Evolutionary conservation across 1,140 invertebrate species (phyloP), one percentile per base, ranked within the genome.

Genomic region (Danaus plexippus): DNA sequence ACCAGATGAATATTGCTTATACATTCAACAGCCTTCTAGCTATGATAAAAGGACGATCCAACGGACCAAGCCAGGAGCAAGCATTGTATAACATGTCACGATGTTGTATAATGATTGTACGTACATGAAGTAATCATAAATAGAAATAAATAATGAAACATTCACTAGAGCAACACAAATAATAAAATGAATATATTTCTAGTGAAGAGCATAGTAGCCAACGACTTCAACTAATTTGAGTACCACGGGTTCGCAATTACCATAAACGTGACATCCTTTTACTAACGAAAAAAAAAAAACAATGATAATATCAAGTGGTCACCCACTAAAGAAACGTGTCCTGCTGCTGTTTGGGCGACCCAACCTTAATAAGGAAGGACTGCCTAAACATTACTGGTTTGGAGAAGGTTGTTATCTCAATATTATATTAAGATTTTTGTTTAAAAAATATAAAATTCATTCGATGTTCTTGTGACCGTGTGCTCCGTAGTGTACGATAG

Each of bases 321-420:
- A 76, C 75, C 80, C 75, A 76, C 76, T 64, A 55, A 55, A 51
- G 46, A 54, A 62, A 74, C 76, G 73, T 75, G 71, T 59, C 64
- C 74, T 62, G 64, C 72, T 73, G 57, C 67, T 57, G 56, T 71
- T 64, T 66, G 41, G 47, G 45, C 22, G 22, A 32, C 1, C 22
- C 22, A 47, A 55, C 9, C 64, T 62, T 61, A 59, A 65, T 47
- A 71, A 59, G 66, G 69, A 59, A 43, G 53, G 46, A 46, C 11
- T 22, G 48, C 50, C 54, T 54, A 56, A 59, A 62, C 53, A 65
- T 32, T 32, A 32, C 22, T 4, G 5, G 2, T 32, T 32, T 32
- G 22, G 22, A 32, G 22, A 32, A 32, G 22, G 22, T 32, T 6
- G 22, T 32, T 32, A 32, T 32, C 22, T 32, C 22, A 32, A 32